phyloP scores from a whole-genome alignment of 2,888 invertebrate genomes.

The Mactromeris polynyma region DNA sequence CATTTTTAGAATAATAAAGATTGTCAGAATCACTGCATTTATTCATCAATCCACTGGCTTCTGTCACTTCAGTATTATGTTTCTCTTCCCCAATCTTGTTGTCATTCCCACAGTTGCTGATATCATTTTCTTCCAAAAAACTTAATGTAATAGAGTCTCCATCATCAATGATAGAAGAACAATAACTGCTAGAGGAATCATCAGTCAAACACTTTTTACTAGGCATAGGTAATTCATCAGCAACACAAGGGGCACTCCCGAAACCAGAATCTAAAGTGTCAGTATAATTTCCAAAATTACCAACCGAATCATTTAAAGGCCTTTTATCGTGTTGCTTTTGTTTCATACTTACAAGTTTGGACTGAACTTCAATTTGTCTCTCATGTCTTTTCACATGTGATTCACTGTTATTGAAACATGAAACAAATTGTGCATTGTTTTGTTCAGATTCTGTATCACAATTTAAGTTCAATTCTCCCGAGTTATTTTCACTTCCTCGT shows the following conservation, averaged over 20 bases:
- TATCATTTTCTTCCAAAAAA: background rate
- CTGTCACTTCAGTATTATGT: background rate
- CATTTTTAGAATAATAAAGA: background rate
- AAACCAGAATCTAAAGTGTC: conserved; percentile 4
- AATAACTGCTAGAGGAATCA: background rate
- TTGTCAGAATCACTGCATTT: background rate
- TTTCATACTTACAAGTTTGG: background rate
- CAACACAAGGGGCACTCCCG: background rate
- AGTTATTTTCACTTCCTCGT: background rate
- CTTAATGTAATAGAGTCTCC: background rate
- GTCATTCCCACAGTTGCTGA: background rate
- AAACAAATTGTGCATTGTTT: background rate
- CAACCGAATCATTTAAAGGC: background rate
- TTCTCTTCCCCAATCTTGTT: background rate
- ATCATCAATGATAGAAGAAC: background rate
- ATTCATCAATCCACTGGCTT: background rate
- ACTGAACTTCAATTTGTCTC: conserved; percentile 19
- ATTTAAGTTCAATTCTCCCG: background rate
- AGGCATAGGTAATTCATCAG: background rate
- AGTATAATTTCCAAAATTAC: background rate
- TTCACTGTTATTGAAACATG: background rate
- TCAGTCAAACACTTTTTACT: background rate
- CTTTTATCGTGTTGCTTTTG: background rate
- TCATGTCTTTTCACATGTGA: background rate
- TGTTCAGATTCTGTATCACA: background rate